phyloP scores from a whole-genome alignment of 2,888 invertebrate species.

The Stomorhina lunata region DNA sequence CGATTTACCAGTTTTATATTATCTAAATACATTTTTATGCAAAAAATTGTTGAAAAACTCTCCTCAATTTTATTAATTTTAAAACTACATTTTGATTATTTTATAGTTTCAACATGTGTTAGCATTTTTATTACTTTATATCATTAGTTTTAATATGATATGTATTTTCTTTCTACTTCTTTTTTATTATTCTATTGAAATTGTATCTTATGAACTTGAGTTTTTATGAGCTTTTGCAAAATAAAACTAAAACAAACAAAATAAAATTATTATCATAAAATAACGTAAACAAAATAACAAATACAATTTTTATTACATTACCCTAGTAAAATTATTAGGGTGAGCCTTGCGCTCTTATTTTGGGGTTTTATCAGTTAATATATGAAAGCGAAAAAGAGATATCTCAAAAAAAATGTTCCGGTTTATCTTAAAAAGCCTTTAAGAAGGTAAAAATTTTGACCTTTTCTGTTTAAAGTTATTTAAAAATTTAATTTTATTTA shows the following conservation, averaged over 20 bases:
- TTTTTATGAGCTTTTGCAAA: neutral
- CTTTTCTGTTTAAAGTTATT: no score
- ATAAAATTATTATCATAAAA: slow-evolving; percentile 23
- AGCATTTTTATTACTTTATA: neutral
- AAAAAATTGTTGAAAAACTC: no score
- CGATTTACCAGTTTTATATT: no score
- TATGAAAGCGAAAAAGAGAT: no score
- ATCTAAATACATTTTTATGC: no score
- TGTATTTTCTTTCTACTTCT: no score
- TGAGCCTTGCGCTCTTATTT: no score
- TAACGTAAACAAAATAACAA: slow-evolving; percentile 39
- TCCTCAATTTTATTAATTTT: neutral
- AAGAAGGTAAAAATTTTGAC: no score
- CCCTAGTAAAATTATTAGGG: neutral
- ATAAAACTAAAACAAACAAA: slow-evolving; percentile 21
- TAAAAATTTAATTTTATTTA: no score
- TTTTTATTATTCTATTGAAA: neutral
- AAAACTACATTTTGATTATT: slow-evolving; percentile 10
- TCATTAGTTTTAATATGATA: neutral
- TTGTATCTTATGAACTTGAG: neutral
- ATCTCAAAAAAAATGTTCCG: no score
- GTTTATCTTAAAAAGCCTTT: no score
- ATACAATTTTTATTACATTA: slow-evolving; percentile 43
- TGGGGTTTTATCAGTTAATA: no score
- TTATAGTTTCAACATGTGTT: neutral